Conservation (phyloP, 2,797 vertebrate species). For the Dallia pectoralis region DNA sequence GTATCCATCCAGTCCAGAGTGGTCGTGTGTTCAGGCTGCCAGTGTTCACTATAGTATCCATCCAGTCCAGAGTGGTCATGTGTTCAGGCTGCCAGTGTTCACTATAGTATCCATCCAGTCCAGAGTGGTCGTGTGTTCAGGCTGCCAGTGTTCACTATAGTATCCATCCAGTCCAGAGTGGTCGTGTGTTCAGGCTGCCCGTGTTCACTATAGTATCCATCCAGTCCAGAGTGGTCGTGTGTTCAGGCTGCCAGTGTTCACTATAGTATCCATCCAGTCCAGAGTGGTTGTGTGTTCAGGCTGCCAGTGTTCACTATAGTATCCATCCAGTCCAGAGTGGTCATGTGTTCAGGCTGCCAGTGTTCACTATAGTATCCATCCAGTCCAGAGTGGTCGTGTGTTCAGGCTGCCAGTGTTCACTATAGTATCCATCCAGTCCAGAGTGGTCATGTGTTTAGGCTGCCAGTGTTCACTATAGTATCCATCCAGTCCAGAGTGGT, state of each 20-base stretch:
- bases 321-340: slow-evolving; percentile 5
- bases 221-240: slow-evolving; percentile 16
- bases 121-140: slow-evolving; percentile 23
- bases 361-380: too few species aligned
- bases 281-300: slow-evolving; percentile 3
- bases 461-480: too few species aligned
- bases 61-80: too few species aligned
- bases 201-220: slow-evolving; percentile 2
- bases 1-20: slow-evolving; percentile 7
- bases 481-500: too few species aligned
- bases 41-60: too few species aligned
- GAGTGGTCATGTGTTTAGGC: slow-evolving; percentile 22
- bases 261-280: too few species aligned
- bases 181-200: not conserved
- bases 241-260: too few species aligned
- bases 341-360: too few species aligned
- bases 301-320: slow-evolving; percentile 8
- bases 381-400: too few species aligned
- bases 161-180: too few species aligned
- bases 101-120: slow-evolving; percentile 10
- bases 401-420: not conserved
- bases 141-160: too few species aligned
- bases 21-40: slow-evolving; percentile 30
- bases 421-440: slow-evolving; percentile 13
- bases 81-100: not conserved